phyloP scores from a whole-genome alignment of 2,888 invertebrate genomes.

The Anticlea derivata region DNA sequence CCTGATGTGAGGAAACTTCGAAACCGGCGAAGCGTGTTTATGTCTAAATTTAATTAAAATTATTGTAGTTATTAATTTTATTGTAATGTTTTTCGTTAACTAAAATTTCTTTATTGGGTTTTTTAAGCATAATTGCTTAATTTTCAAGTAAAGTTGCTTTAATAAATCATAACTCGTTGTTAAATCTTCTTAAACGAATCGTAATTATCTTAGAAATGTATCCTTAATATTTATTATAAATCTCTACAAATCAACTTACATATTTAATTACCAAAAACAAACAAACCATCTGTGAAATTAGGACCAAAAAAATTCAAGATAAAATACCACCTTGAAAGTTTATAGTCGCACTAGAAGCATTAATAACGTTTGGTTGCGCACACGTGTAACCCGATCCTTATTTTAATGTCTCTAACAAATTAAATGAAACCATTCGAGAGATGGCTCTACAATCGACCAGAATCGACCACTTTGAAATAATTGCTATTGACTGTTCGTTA shows the following conservation, averaged over 20 bases:
- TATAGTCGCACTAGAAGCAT: conserved; percentile 30
- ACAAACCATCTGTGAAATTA: conserved; percentile 1
- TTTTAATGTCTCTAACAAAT: conserved; percentile 38
- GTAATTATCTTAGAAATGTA: no score
- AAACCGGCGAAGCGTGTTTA: conserved; percentile 9
- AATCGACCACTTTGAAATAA: conserved; percentile 1
- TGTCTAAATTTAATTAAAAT: conserved; percentile 21
- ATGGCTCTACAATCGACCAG: conserved; percentile 31
- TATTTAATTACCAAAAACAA: background rate
- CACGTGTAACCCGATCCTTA: conserved; percentile 42
- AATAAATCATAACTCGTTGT: no score
- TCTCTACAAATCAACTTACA: background rate
- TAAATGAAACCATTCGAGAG: conserved; percentile 35
- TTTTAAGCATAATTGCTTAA: background rate
- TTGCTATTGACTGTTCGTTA: background rate
- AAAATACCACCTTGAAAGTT: conserved; percentile 40
- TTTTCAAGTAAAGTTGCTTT: background rate
- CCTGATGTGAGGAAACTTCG: conserved; percentile 4
- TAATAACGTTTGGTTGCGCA: conserved; percentile 33
- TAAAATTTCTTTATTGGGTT: background rate
- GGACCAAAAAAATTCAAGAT: conserved; percentile 17
- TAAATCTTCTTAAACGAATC: no score
- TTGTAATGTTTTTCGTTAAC: background rate
- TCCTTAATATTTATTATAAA: no score
- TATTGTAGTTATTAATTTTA: conserved; percentile 6